A percentile compares a stretch with the other conserved stretches of the same genome.
Conservation (phyloP, 2,888 invertebrate genomes). For the Rhorus exstirpatorius region DNA sequence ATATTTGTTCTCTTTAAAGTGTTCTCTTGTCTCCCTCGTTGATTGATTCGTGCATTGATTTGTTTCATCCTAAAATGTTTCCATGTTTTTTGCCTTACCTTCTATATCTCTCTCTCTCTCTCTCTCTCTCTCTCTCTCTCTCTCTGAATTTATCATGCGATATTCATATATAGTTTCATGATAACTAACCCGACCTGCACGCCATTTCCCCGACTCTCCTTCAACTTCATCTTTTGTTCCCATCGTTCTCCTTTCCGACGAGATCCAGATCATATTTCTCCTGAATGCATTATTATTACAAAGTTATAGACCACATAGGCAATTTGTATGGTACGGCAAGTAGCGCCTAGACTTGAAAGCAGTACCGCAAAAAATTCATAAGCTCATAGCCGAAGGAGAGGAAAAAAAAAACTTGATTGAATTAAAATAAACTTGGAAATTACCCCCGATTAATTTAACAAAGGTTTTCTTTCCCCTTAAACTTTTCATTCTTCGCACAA, state of each 20-base stretch:
- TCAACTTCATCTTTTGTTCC: conserved; percentile 50
- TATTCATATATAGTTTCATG: conserved; percentile 32
- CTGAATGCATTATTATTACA: conserved; percentile 40
- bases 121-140: conserved; percentile 22
- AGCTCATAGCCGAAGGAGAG: neutral
- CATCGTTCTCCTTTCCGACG: conserved; percentile 16
- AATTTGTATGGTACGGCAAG: neutral
- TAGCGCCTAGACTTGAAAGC: neutral
- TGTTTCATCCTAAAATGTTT: neutral
- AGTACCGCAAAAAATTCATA: neutral
- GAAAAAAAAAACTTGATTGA: neutral
- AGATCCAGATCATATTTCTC: conserved; percentile 51
- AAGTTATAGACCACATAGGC: conserved; percentile 29
- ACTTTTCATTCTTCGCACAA: neutral
- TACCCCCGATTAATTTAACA: no score
- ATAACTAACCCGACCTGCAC: conserved; percentile 50
- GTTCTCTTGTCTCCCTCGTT: neutral
- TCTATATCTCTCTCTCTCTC: conserved; percentile 18
- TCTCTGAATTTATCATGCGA: conserved; percentile 43
- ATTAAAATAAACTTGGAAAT: neutral
- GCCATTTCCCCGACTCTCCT: conserved; percentile 18
- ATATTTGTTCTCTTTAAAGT: no score
- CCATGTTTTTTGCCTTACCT: neutral
- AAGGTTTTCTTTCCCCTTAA: neutral
- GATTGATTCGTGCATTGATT: neutral